Evolutionary conservation across 2,888 invertebrate species (phyloP), one percentile per base, ranked within the genome.

Genomic region (Pseudococcus jackbeardsleyi): DNA sequence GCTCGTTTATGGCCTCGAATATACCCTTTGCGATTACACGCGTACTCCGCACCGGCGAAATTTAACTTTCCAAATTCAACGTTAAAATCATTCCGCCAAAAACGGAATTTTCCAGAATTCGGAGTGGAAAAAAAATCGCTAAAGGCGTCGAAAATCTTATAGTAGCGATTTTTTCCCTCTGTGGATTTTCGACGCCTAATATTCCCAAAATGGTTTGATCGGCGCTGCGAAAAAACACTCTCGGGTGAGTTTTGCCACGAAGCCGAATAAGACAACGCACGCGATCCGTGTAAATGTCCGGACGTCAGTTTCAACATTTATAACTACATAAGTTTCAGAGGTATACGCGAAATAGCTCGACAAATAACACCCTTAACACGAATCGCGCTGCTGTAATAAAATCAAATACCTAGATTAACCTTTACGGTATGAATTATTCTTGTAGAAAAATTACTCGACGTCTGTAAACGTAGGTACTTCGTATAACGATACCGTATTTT

Each of bases 11-110:
- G 39, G 77, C 17, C 77, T 42, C 39, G 77, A 77, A 77, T 64
- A 64, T 64, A 64, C 64, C 64, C 64, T 77, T 77, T 77, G 33
- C 77, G 77, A 77, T 42, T 39, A 77, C 39, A 77, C 77, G 15
- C n/a, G 22, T n/a, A 54, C n/a, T n/a, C n/a, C 19, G 64, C 64
- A 64, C 22, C 22, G 22, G 22, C 77, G 77, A 77, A 77, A 39
- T 77, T 77, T 77, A 77, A 33, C 77, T 77, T 77, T 42, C 39
- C 7, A 77, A 39, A 39, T 77, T 33, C 39, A 17, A 39, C 77
- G 77, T 39, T 77, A 77, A 77, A 77, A 77, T 77, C 77, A 77
- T 77, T 42, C 9, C 77, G 77, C 33, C 12, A 33, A 77, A 77
- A 77, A 26, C 11, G 39, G 39, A 77, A 77, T 77, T 33, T 77